Evolutionary conservation across 2,797 vertebrate genomes (phyloP).

Genomic region (Argentina silus): DNA sequence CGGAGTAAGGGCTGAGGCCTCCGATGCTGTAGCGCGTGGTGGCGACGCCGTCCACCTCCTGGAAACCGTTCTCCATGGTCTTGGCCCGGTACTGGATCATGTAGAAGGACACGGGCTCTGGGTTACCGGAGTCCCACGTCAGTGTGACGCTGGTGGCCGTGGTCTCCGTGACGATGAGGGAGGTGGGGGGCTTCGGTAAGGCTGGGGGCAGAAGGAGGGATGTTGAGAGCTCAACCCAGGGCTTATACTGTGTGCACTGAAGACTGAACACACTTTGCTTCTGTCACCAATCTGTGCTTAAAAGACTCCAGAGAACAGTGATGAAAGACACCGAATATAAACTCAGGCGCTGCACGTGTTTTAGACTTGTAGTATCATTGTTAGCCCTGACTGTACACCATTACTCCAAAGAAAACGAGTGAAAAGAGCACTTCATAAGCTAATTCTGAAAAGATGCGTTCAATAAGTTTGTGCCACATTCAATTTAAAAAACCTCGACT

Average conservation of each 20-base stretch:
- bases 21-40: slow-evolving; percentile 96
- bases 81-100: slow-evolving; percentile 93
- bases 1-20: slow-evolving; percentile 92
- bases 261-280: no score
- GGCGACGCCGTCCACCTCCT: slow-evolving; percentile 93
- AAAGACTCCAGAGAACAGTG: background rate
- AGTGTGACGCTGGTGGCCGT: slow-evolving; percentile 95
- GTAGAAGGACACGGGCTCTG: slow-evolving; percentile 91
- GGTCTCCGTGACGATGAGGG: slow-evolving; percentile 91
- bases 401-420: background rate
- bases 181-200: slow-evolving; percentile 90
- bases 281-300: no score
- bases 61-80: slow-evolving; percentile 83
- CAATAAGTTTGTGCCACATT: background rate
- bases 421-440: background rate
- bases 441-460: background rate
- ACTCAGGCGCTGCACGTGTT: background rate
- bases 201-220: slow-evolving; percentile 67
- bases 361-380: background rate
- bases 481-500: no score
- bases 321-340: background rate
- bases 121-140: slow-evolving; percentile 95
- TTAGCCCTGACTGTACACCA: no score
- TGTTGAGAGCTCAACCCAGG: background rate
- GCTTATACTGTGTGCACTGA: no score